Base-by-base conservation (phyloP, 2,113 vertebrate species). In the Saguinus imperator region DNA sequence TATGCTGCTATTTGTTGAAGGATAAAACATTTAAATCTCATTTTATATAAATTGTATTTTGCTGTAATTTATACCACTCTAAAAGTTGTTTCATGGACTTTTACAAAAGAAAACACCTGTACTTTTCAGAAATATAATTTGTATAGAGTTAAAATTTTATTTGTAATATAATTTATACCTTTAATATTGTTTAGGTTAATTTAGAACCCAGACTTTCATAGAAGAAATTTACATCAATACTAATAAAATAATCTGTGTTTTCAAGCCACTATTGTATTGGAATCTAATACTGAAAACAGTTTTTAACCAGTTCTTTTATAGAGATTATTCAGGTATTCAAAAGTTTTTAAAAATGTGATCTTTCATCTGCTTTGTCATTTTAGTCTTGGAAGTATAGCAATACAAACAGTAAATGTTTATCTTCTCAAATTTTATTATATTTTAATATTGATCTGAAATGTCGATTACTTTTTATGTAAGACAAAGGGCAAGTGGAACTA, bases 181-280 rank as follows among this genome's bases (percentile, higher is more conserved):
- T 88, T 23, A 72, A 80, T 40, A 64, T 37, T 66, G 27, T 55
- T 91, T 68, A 88, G 32, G 13, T 88, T 96, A 77, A 73, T 85
- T 52, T 55, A 61, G 82, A 87, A 75, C 58, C 0, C 20, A 64
- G 2, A 87, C 66, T 89, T 95, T 87, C 76, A 21, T 83, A 95
- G 68, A n/a, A 64, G 48, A 94, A 37, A 91, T 57, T 95, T 20
- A 75, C 5, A 35, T 79, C 23, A 91, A 55, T 83, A 32, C 29
- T 87, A 61, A 64, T 27, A 79, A 96, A 85, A 32, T 85, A 85
- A 73, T 58, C 9, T 97, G 25, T 91, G 35, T 92, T 80, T 94
- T 79, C 29, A 73, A 37, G 6, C 12, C 18, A 4, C 45, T 87
- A n/a, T 37, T 58, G 8, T 70, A 32, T 21, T 64, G 43, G 3